Base-by-base conservation (phyloP, 2,113 vertebrate genomes). In the Eublepharis macularius region DNA sequence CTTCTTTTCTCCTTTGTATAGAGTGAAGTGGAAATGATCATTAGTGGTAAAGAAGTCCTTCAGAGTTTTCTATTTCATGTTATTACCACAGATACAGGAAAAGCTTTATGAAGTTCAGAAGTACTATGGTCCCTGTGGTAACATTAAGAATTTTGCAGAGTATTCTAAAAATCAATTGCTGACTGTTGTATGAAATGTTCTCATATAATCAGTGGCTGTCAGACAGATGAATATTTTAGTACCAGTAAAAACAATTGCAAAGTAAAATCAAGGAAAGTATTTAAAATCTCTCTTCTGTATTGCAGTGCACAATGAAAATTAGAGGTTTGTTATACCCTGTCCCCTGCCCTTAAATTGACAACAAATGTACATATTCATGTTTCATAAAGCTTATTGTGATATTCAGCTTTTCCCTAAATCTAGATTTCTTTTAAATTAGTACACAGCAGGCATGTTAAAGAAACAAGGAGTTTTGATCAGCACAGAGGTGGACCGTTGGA, bases 161-260 rank as follows among this genome's bases (percentile, higher is more conserved):
- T 43, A 0, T 32, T 80, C 16, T 76, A 82, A 14, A 0, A 29
- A 39, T 3, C 19, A 91, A 85, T 19, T 76, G 21, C 14, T 89
- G 54, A 88, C 82, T 89, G 34, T 49, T 21, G 74, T 32, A 41
- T 74, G 13, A 45, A 68, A 29, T 0, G 0, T 1, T 76, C 74
- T 29, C 26, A 16, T 60, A 76, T 76, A 84, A 32, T 29, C 43
- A 32, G 43, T 10, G 1, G 0, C 0, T 0, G 45, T 82, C 36
- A 70, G 77, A 0, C 0, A 13, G 12, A 6, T 0, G 0, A 21
- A 16, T 92, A 14, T 77, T 78, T 74, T 60, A 26, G 51, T 66
- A 43, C 21, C 49, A 63, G 24, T 73, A n/a, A 17, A 81, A 87
- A 1, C 0, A 4, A 41, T 49, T 12, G 63, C 60, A 45, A 69